Percentiles rank a stretch among this genome's conserved stretches.
These are phyloP conservation scores for Hyperoodon ampullatus DNA, from an alignment of 2,113 vertebrate genomes.

Conservation along the genomic window DNA sequence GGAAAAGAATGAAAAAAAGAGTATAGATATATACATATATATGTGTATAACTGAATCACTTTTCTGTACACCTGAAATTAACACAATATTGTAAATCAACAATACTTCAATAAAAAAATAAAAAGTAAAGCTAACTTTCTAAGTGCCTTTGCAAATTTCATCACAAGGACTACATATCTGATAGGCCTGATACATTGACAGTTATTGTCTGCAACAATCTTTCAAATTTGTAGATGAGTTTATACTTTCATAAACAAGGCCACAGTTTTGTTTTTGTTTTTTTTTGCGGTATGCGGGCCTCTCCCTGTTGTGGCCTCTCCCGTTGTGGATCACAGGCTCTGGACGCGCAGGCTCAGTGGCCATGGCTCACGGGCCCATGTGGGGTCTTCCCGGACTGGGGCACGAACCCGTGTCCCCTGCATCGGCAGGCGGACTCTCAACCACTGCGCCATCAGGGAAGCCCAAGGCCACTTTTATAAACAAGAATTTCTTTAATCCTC, in stretches of 20 bases:
- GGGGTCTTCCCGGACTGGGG: too few species aligned
- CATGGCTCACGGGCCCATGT: too few species aligned
- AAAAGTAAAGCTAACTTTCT: not conserved
- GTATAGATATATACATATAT: not conserved
- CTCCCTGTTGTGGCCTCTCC: too few species aligned
- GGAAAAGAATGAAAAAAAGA: not conserved
- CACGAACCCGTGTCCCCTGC: too few species aligned
- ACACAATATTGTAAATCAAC: not conserved
- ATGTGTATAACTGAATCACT: not conserved
- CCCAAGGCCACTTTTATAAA: not conserved
- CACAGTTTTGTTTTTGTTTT: not conserved
- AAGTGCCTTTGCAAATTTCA: too few species aligned
- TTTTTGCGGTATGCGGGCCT: too few species aligned
- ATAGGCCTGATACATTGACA: not conserved
- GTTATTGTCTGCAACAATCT: not conserved
- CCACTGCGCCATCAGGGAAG: too few species aligned
- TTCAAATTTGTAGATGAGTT: not conserved
- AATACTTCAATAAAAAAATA: too few species aligned
- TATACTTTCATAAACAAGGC: not conserved
- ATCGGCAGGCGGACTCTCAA: too few species aligned
- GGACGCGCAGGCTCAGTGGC: too few species aligned
- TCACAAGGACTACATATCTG: too few species aligned
- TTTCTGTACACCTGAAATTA: not conserved
- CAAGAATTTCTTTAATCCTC: not conserved
- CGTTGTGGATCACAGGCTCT: too few species aligned